Evolutionary conservation across 2,888 invertebrate genomes (phyloP), one percentile per base, ranked within the genome.

Genomic region (Eumacrocentrus americanus): DNA sequence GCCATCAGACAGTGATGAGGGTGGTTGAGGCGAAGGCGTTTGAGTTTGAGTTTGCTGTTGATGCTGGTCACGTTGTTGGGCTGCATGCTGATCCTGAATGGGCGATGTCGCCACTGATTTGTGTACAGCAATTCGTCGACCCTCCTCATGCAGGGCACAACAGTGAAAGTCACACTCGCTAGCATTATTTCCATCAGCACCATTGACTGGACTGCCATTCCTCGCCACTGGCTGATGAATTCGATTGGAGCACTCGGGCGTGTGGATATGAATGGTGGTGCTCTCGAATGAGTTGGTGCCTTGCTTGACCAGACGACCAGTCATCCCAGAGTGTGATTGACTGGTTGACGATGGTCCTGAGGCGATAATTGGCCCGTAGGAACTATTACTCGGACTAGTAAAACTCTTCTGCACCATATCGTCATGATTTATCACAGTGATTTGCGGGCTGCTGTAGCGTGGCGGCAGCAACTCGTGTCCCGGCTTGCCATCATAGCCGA

Each of bases 81-180:
- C 67, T 22, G 74, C 72, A 58, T 74, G 73, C 67, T 81, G 81
- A 79, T 93, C 93, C 82, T 92, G 94, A 65, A 95, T 94, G 72
- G 95, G 94, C 65, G 95, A 94, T 69, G 95, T 94, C 71, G 94
- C 94, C 69, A 94, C 94, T 80, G 91, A 92, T 83, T 94, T 94
- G 84, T 93, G 93, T 67, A 94, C 93, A 67, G 94, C 93, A 77
- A 95, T 94, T 78, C 92, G 89, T 64, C 94, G 88, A 6, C 94
- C 94, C 81, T 94, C 95, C 82, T 95, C 94, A 86, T 95, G 95
- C 73, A 95, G 84, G 67, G 95, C 92, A 84, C 95, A 95, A 83
- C 95, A 95, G 82, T 95, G 95, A 83, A 95, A 95, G 84, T 95
- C 95, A 84, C 95, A 95, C 82, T 95, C 94, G 69, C 85, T 84